Evolutionary conservation across 2,113 vertebrate species (phyloP).

Genomic region (Crotalus tigris): DNA sequence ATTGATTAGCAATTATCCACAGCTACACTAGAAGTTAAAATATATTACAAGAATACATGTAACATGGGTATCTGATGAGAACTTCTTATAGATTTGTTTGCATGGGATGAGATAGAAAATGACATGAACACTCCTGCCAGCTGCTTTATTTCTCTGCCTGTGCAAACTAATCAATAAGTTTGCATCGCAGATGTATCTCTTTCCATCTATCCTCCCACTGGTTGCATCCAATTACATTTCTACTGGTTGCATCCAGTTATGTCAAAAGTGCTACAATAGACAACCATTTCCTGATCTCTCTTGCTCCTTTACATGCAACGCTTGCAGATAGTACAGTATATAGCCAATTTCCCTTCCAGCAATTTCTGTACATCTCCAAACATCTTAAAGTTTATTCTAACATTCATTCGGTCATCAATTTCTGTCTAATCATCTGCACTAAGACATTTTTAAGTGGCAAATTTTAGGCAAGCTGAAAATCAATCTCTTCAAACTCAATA

Average conservation of each 20-base stretch:
- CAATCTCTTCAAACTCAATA: not conserved
- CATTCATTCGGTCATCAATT: not conserved
- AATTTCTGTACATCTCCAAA: not conserved
- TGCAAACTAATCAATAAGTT: not conserved
- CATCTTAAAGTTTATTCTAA: not conserved
- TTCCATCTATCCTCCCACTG: not conserved
- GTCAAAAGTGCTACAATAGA: not conserved
- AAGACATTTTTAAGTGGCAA: not conserved
- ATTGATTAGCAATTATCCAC: slow-evolving; percentile 72
- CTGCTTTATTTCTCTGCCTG: not conserved
- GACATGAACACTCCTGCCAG: slow-evolving; percentile 44
- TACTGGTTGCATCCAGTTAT: not conserved
- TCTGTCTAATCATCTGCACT: not conserved
- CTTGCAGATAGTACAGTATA: not conserved
- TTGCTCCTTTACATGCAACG: not conserved
- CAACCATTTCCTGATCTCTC: not conserved
- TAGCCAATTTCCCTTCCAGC: not conserved
- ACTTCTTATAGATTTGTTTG: slow-evolving; percentile 59
- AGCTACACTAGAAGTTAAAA: slow-evolving; percentile 54
- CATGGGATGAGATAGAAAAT: slow-evolving; percentile 35
- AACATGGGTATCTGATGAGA: slow-evolving; percentile 38
- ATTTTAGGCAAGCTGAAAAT: not conserved
- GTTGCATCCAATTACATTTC: not conserved
- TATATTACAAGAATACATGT: slow-evolving; percentile 62
- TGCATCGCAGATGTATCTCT: not conserved